phyloP scores from a whole-genome alignment of 2,113 vertebrate species.

The Serinus canaria region DNA sequence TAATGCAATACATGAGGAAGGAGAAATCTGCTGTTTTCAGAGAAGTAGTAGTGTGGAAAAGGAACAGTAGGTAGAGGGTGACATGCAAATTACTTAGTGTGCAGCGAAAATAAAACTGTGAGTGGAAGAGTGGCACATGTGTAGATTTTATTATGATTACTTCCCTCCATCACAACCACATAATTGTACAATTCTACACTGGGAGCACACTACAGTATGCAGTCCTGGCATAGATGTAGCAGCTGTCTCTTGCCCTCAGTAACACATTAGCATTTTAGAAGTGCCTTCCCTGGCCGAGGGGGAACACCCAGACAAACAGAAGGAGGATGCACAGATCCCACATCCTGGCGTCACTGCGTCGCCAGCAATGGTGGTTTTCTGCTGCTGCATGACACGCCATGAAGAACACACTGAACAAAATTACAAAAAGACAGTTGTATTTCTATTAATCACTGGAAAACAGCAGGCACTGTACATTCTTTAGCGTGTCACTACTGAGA shows the following conservation, averaged over 20 bases:
- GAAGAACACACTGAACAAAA: not conserved
- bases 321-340: not conserved
- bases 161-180: not conserved
- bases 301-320: not conserved
- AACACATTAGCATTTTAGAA: not conserved
- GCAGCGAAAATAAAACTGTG: not conserved
- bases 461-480: accelerated
- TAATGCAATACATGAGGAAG: not conserved
- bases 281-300: not conserved
- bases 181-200: not conserved
- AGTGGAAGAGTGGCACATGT: not conserved
- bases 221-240: not conserved
- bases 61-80: not conserved
- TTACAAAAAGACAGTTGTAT: not conserved
- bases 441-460: not conserved
- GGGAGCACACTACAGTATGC: not conserved
- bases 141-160: not conserved
- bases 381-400: accelerated
- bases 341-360: not conserved
- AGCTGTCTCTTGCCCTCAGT: not conserved
- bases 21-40: not conserved
- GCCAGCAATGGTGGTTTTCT: accelerated
- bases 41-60: not conserved
- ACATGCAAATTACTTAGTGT: not conserved
- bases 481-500: not conserved